A percentile compares a stretch with the other conserved stretches of the same genome.
Conservation (phyloP, 2,888 invertebrate genomes). For the Drosophila emarginata region DNA sequence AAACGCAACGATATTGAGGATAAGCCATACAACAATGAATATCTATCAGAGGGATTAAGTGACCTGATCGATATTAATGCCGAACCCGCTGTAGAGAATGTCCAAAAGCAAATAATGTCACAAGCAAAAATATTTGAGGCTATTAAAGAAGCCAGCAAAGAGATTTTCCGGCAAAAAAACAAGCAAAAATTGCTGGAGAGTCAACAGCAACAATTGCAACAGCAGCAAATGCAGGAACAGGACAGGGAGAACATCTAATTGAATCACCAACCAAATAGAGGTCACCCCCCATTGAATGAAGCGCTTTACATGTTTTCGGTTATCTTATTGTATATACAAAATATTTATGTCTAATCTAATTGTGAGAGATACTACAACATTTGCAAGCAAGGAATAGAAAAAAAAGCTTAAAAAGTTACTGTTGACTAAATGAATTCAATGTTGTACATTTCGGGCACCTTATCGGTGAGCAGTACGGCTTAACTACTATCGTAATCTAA, state of each 20-base stretch:
- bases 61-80: constrained; percentile 87
- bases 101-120: constrained; percentile 90
- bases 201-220: constrained; percentile 50
- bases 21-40: constrained; percentile 81
- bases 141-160: constrained; percentile 89
- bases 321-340: constrained; percentile 35
- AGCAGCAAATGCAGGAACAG: constrained; percentile 42
- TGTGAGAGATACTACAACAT: constrained; percentile 33
- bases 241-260: constrained; percentile 59
- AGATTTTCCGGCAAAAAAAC: constrained; percentile 86
- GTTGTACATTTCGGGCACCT: background rate
- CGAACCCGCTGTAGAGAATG: constrained; percentile 88
- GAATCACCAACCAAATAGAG: constrained; percentile 7
- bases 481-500: background rate
- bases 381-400: constrained; percentile 56
- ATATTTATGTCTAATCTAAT: constrained; percentile 20
- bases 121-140: constrained; percentile 89
- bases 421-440: constrained; percentile 40
- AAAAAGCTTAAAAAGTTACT: constrained; percentile 8
- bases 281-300: constrained; percentile 10
- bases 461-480: constrained; percentile 8
- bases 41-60: constrained; percentile 86
- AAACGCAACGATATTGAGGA: constrained; percentile 82
- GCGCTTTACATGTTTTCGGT: constrained; percentile 34
- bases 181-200: constrained; percentile 69